phyloP scores from a whole-genome alignment of 2,888 invertebrate species.

The Euclidia mi region DNA sequence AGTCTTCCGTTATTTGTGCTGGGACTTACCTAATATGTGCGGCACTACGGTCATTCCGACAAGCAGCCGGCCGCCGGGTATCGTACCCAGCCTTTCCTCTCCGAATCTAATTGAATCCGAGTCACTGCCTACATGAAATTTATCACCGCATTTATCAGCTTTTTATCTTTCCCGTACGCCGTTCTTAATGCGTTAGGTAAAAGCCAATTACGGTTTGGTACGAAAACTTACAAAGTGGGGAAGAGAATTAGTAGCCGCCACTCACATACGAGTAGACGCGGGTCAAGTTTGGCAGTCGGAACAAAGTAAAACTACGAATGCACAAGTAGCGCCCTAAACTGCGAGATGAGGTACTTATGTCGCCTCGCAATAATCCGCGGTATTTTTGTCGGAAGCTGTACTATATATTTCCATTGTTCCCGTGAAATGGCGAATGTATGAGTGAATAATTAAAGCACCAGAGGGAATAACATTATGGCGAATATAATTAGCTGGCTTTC shows the following conservation, averaged over 20 bases:
- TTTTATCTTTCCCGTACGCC: slow-evolving; percentile 65
- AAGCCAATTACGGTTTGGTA: slow-evolving; percentile 56
- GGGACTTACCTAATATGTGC: slow-evolving; percentile 35
- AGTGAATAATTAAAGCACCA: slow-evolving; percentile 43
- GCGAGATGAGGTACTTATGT: slow-evolving; percentile 1
- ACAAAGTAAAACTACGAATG: no score
- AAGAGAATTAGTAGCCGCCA: slow-evolving; percentile 34
- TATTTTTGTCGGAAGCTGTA: slow-evolving; percentile 5
- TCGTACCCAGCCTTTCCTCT: slow-evolving; percentile 54
- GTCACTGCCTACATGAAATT: slow-evolving; percentile 69
- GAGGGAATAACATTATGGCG: slow-evolving; percentile 29
- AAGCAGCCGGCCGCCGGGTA: slow-evolving; percentile 45
- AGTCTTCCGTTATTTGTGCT: slow-evolving; percentile 43
- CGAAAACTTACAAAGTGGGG: slow-evolving; percentile 49
- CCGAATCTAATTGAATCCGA: slow-evolving; percentile 70
- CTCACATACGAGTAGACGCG: slow-evolving; percentile 24
- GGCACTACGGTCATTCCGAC: slow-evolving; percentile 52
- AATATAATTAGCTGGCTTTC: slow-evolving; percentile 36
- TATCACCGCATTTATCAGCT: slow-evolving; percentile 72
- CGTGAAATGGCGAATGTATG: slow-evolving; percentile 19
- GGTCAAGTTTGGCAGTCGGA: no score
- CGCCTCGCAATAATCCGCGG: slow-evolving; percentile 3
- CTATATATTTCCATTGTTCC: slow-evolving; percentile 28
- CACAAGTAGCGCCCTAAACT: no score
- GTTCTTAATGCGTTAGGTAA: slow-evolving; percentile 62